Evolutionary conservation across 2,113 vertebrate species (phyloP), one percentile per base, ranked within the genome.

Genomic region (Bungarus multicinctus): DNA sequence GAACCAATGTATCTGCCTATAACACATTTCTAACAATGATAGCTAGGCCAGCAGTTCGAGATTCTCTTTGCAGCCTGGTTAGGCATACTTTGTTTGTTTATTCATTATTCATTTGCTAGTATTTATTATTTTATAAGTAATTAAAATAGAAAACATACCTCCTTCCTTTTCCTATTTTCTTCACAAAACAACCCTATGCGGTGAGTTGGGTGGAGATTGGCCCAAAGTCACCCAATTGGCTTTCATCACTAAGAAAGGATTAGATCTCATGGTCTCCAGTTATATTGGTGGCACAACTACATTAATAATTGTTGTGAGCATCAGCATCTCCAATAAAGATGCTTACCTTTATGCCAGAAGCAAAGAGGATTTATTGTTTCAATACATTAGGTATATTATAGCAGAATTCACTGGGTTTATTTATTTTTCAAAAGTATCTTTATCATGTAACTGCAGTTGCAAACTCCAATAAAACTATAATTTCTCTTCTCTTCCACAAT

Each of bases 381-480:
- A 87, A 8, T 85, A 18, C 53, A 50, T 20, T 50, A 55, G 47
- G 27, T 57, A 87, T 58, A 95, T 93, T 96, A 94, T 96, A 95
- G 95, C 93, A 96, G 90, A 96, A 96, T 95, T 96, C 94, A 94
- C 91, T 47, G 85, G 1, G 5, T 5, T 9, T 91, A n/a, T 52
- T 22, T 30, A 86, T 69, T 96, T 94, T 92, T 95, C 94, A 90
- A 94, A 94, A 93, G 95, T 94, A 97, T 97, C 94, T 96, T 94
- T 96, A 94, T 94, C 95, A 92, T 89, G 88, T 93, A 91, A 89
- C 90, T 93, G 94, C 93, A 93, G 93, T 95, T 94, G 94, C 95
- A 95, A 96, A 95, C 90, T 47, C 95, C 95, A 95, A 92, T 90
- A 94, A 74, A 96, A 95, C 93, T 95, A 92, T 92, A 96, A 93